Percentiles rank a stretch among this genome's conserved stretches.
phyloP scores from a whole-genome alignment of 2,113 vertebrate species.

The Pachycephala philippinensis region DNA sequence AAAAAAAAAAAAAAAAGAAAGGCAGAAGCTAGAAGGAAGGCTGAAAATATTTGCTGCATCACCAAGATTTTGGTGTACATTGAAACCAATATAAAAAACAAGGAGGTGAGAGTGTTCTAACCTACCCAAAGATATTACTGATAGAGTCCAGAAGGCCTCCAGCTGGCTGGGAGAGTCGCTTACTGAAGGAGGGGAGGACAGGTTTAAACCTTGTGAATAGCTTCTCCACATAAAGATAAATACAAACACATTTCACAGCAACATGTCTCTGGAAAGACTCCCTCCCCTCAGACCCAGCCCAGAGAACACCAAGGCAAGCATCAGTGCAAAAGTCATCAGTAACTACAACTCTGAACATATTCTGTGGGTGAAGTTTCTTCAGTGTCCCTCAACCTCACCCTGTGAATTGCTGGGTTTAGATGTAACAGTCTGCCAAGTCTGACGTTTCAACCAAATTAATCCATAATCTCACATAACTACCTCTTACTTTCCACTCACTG shows the following conservation, averaged over 20 bases:
- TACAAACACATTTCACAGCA: constrained; percentile 62
- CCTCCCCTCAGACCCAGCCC: constrained; percentile 43
- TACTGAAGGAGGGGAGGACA: constrained; percentile 84
- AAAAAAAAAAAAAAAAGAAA: constrained; percentile 47
- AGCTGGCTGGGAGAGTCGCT: constrained; percentile 84
- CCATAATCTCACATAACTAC: neutral
- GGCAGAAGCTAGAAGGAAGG: constrained; percentile 73
- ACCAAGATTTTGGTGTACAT: constrained; percentile 49
- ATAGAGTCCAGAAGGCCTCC: constrained; percentile 94
- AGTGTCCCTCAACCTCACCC: neutral
- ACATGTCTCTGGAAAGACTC: neutral
- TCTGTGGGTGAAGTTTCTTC: neutral
- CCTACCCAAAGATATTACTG: constrained; percentile 97
- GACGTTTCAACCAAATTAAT: neutral
- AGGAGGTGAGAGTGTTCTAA: constrained; percentile 71
- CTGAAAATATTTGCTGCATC: constrained; percentile 53
- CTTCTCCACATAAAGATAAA: constrained; percentile 61
- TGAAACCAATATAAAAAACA: constrained; percentile 48
- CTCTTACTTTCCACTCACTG: constrained; percentile 29
- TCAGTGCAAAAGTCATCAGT: neutral
- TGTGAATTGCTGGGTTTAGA: neutral
- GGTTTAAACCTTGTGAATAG: constrained; percentile 73
- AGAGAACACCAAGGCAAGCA: constrained; percentile 25
- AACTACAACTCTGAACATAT: neutral
- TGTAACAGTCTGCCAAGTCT: neutral